A percentile compares a stretch with the other conserved stretches of the same genome.
These are phyloP conservation scores for Xenopus petersii DNA, from an alignment of 2,797 vertebrate species.

Conservation along the genomic window DNA sequence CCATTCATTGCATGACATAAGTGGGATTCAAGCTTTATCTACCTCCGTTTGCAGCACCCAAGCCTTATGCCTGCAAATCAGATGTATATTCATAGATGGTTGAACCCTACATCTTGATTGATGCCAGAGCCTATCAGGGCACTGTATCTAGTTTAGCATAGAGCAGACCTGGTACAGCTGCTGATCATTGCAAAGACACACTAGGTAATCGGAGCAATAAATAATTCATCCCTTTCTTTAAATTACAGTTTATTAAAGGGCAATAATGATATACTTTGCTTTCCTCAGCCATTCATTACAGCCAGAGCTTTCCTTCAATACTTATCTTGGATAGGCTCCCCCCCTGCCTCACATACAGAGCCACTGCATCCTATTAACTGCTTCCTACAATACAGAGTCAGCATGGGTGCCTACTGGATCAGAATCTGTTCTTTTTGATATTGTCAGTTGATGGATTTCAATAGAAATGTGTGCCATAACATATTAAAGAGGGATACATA, in stretches of 20 bases:
- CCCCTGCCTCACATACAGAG: background rate
- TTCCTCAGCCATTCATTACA: background rate
- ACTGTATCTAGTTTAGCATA: background rate
- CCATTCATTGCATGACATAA: background rate
- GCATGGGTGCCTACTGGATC: background rate
- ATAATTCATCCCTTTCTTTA: slow-evolving; percentile 21
- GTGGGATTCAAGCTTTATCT: background rate
- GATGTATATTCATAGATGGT: slow-evolving; percentile 12
- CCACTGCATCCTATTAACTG: background rate
- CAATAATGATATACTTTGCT: background rate
- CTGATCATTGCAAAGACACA: background rate
- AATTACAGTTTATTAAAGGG: slow-evolving; percentile 6
- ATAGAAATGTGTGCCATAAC: too few species aligned
- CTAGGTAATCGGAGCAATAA: slow-evolving; percentile 13
- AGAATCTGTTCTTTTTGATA: too few species aligned
- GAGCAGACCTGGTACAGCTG: background rate
- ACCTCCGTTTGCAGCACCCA: background rate
- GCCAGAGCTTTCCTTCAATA: background rate
- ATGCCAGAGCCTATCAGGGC: slow-evolving; percentile 4
- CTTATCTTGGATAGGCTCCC: background rate
- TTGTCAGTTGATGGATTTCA: too few species aligned
- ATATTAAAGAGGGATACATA: too few species aligned
- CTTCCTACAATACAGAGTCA: background rate
- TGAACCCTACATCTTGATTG: slow-evolving; percentile 6
- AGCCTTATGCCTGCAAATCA: background rate